Evolutionary conservation across 1,140 invertebrate species (phyloP), one percentile per base, ranked within the genome.

Genomic region (Chlorops oryzae): DNA sequence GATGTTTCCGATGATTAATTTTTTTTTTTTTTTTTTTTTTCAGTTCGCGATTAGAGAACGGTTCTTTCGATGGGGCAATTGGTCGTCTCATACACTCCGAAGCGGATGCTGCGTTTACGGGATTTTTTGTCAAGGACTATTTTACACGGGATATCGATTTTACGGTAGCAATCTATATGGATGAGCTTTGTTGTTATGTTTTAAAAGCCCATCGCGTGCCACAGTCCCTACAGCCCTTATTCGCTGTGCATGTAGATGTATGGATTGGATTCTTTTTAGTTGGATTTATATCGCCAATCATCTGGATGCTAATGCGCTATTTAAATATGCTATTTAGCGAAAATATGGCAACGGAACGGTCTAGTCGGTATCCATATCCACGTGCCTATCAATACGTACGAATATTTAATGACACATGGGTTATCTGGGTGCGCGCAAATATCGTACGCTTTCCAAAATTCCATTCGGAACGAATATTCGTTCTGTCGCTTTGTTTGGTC

Each of bases 111-210:
- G 61, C 61, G 6, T 55, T 76, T 17, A 72, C 72, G 21, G 66
- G 70, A 3, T 73, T 68, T 25, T 76, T 75, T 21, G 64, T 76
- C 15, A 73, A 73, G 48, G 70, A 73, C 10, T 74, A 75, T 51
- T 43, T 71, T 23, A 62, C 69, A 23, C 55, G 59, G 7, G 60
- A 63, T 23, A 55, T 75, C 52, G 63, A 63, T 40, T 75, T 73
- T 47, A 62, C 68, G 0, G 55, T 59, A 17, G 52, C 69, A 3
- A 61, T 74, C 21, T 68, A 70, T 41, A 62, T 63, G 21, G 74
- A 75, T 28, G 49, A 73, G 47, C 37, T 75, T 24, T 75, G 74
- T 51, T 64, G 74, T 15, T 71, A 74, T 45, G 74, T 74, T 5
- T 68, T 65, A 7, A 74, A 74, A 41, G 63, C 72, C 1, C 59